A percentile compares a stretch with the other conserved stretches of the same genome.
These are phyloP conservation scores for Fulmarus glacialis DNA, from an alignment of 2,113 vertebrate genomes.

Conservation along the genomic window DNA sequence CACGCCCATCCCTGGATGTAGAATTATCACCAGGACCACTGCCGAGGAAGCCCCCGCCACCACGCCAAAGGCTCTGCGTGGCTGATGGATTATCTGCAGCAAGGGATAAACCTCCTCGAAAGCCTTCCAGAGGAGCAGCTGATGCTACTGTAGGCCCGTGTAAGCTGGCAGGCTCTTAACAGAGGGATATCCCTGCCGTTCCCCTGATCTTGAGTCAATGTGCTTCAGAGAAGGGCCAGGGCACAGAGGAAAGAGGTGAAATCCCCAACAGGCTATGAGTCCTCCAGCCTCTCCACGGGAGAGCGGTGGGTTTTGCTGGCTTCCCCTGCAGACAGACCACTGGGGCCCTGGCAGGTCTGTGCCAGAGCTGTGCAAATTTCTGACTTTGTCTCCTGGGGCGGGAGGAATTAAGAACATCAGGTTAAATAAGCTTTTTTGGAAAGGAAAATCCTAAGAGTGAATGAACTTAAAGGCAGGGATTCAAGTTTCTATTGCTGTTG, in stretches of 20 bases:
- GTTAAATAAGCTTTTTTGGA: background rate
- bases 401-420: background rate
- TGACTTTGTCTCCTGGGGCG: accelerated
- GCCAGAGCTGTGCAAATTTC: background rate
- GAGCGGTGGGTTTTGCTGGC: background rate
- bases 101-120: background rate
- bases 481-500: background rate
- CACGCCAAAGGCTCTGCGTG: background rate
- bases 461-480: background rate
- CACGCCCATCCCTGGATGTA: accelerated
- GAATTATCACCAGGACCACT: background rate
- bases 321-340: background rate
- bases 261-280: accelerated
- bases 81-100: background rate
- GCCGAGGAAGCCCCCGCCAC: accelerated
- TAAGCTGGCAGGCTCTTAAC: background rate
- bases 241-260: background rate
- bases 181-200: background rate
- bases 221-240: background rate
- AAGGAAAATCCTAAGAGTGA: background rate
- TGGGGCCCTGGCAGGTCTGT: background rate
- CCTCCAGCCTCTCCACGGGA: background rate
- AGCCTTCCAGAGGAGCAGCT: background rate
- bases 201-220: accelerated
- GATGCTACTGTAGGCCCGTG: background rate